These are phyloP conservation scores for Coboldia fuscipes DNA, from an alignment of 1,140 invertebrate species.

Conservation along the genomic window DNA sequence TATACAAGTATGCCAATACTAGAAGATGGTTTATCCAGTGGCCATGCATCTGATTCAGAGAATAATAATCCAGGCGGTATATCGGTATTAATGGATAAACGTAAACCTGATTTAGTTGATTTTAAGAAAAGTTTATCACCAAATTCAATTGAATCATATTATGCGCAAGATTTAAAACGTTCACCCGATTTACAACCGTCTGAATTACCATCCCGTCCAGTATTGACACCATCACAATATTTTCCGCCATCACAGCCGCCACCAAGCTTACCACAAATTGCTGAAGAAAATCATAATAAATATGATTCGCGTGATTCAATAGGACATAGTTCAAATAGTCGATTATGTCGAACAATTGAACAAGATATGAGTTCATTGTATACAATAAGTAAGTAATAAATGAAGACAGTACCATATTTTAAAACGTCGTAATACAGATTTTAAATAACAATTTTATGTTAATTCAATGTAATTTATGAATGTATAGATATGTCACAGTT, in stretches of 20 bases:
- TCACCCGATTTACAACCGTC: no score
- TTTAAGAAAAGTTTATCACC: no score
- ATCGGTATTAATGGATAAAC: no score
- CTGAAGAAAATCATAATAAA: no score
- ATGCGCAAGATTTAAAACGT: no score
- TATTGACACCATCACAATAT: no score
- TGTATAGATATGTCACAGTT: not conserved
- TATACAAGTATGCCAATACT: slow-evolving; percentile 71
- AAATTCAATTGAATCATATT: no score
- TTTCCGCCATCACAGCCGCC: slow-evolving; percentile 11
- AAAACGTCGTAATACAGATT: not conserved
- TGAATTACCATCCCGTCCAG: no score
- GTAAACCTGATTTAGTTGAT: no score
- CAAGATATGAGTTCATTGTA: slow-evolving; percentile 19
- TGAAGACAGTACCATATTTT: not conserved
- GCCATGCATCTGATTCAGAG: slow-evolving; percentile 79
- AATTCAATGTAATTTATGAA: not conserved
- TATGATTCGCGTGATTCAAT: no score
- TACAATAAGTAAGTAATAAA: slow-evolving; percentile 15
- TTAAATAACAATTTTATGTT: not conserved
- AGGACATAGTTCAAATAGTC: slow-evolving; percentile 17
- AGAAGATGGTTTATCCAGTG: slow-evolving; percentile 79
- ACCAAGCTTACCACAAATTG: slow-evolving; percentile 1
- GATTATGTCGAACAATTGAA: slow-evolving; percentile 22
- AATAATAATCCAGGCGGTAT: slow-evolving; percentile 32